These are phyloP conservation scores for Papio anubis DNA, from an alignment of 2,113 vertebrate species.

Conservation along the genomic window DNA sequence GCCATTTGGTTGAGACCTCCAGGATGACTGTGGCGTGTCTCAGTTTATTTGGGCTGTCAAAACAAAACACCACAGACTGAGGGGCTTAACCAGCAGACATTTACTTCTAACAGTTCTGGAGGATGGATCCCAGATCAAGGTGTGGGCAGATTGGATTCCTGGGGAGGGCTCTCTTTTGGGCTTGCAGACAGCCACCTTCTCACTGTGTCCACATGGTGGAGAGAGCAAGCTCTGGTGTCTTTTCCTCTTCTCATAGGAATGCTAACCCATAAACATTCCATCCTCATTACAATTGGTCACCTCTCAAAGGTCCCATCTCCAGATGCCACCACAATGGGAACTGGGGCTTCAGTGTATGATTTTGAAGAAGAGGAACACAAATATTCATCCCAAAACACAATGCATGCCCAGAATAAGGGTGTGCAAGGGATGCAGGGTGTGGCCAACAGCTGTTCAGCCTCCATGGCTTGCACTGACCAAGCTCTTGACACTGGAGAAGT, in stretches of 20 bases:
- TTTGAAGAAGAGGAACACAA: background rate
- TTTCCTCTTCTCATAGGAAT: background rate
- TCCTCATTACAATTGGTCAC: background rate
- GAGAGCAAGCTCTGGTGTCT: accelerated
- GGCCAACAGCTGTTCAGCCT: background rate
- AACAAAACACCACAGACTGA: background rate
- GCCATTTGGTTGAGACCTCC: too few species aligned
- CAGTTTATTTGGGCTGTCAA: background rate
- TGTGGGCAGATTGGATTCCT: accelerated
- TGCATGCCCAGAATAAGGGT: too few species aligned
- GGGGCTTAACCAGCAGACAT: background rate
- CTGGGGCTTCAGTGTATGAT: too few species aligned
- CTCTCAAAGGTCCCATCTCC: background rate
- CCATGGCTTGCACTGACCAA: accelerated
- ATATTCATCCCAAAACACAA: background rate
- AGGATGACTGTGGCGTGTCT: background rate
- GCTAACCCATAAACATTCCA: background rate
- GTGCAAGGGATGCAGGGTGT: background rate
- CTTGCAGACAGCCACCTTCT: too few species aligned
- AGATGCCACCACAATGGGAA: background rate
- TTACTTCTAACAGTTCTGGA: background rate
- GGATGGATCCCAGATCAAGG: background rate
- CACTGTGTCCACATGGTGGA: background rate
- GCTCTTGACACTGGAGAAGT: background rate
- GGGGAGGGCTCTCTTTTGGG: background rate